phyloP scores from a whole-genome alignment of 92 coral and sea anemone species.

The Isaurus tuberculatus region DNA sequence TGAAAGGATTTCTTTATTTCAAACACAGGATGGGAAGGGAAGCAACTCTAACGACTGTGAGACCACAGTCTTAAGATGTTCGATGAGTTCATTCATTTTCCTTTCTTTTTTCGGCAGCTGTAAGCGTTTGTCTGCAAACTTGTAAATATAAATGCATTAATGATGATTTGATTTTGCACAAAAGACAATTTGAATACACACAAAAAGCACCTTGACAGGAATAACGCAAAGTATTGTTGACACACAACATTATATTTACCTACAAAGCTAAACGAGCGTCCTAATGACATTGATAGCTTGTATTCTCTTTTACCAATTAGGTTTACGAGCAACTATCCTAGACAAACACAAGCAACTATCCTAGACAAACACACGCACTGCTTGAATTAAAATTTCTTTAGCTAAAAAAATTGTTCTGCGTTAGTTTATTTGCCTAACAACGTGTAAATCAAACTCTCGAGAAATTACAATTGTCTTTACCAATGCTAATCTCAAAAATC shows the following conservation, averaged over 20 bases:
- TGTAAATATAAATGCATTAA: conserved; percentile 16
- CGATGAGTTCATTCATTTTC: background rate
- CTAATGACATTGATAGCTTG: background rate
- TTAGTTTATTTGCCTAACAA: background rate
- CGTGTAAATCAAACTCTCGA: background rate
- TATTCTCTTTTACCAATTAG: no score
- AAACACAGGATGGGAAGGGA: conserved; percentile 9
- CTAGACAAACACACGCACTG: no score
- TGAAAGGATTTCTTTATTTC: background rate
- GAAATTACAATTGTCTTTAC: background rate
- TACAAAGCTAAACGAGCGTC: background rate
- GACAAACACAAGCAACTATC: no score
- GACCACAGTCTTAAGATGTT: background rate
- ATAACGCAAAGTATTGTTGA: conserved; percentile 8
- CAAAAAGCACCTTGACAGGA: background rate
- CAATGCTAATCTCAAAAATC: background rate
- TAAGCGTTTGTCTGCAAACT: background rate
- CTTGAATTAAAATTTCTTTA: background rate
- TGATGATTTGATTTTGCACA: background rate
- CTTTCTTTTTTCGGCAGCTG: background rate
- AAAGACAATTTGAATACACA: background rate
- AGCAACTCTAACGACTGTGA: background rate
- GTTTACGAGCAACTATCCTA: no score
- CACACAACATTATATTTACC: background rate
- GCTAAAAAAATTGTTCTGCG: background rate